phyloP scores from a whole-genome alignment of 2,888 invertebrate species.

The Stictocephala bisonia region DNA sequence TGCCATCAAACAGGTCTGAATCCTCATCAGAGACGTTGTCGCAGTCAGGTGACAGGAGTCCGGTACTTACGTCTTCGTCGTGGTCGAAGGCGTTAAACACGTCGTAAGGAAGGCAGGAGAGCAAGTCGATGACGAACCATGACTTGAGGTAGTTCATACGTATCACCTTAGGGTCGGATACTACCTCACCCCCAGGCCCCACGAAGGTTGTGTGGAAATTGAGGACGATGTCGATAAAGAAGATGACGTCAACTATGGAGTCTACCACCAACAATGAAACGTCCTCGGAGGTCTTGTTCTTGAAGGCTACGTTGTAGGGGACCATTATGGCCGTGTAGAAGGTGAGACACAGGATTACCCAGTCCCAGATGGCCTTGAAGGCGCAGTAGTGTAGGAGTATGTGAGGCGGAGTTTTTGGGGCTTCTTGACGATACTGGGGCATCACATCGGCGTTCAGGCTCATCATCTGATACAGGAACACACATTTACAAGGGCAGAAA shows the following conservation, averaged over 20 bases:
- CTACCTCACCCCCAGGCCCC: slow-evolving; percentile 95
- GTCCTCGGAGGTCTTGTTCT: slow-evolving; percentile 98
- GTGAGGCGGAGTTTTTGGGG: slow-evolving; percentile 99
- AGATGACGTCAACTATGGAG: slow-evolving; percentile 99
- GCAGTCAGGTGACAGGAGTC: slow-evolving; percentile 43
- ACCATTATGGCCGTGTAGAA: slow-evolving; percentile 99
- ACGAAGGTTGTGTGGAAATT: slow-evolving; percentile 99
- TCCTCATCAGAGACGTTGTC: slow-evolving; percentile 47
- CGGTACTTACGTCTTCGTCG: slow-evolving; percentile 88
- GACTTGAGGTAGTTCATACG: slow-evolving; percentile 99
- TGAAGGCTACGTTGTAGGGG: slow-evolving; percentile 99
- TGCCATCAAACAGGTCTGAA: slow-evolving; percentile 56
- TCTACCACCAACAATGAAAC: slow-evolving; percentile 94
- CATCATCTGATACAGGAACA: slow-evolving; percentile 79
- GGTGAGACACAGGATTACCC: slow-evolving; percentile 99
- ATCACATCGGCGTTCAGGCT: slow-evolving; percentile 97
- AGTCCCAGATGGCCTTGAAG: slow-evolving; percentile 99
- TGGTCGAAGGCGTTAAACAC: slow-evolving; percentile 99
- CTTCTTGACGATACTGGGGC: slow-evolving; percentile 99
- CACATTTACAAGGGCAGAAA: neutral
- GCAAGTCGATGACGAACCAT: slow-evolving; percentile 99
- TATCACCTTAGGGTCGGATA: slow-evolving; percentile 98
- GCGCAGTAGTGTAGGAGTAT: slow-evolving; percentile 99
- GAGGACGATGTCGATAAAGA: slow-evolving; percentile 99
- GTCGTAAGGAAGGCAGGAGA: slow-evolving; percentile 99